Conservation (phyloP, 2,888 invertebrate species). For the Megaustenia siamemsis region DNA sequence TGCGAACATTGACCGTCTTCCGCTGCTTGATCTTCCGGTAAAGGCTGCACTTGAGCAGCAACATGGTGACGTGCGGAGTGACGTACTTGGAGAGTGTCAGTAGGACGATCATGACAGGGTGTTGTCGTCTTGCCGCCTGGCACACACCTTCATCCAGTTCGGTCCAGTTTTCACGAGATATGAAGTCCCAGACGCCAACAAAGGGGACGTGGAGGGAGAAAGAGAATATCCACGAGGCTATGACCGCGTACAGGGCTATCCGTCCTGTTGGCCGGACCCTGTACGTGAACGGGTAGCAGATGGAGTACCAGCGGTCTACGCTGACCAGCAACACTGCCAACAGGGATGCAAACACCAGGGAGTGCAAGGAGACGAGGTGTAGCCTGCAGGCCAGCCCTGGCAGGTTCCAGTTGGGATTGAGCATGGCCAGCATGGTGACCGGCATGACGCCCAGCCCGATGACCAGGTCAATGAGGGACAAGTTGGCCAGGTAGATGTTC, state of each 20-base stretch:
- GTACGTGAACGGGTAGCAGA: constrained; percentile 74
- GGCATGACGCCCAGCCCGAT: constrained; percentile 60
- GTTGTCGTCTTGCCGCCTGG: constrained; percentile 33
- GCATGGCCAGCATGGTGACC: constrained; percentile 62
- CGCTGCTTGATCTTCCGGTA: constrained; percentile 69
- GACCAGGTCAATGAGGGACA: constrained; percentile 52
- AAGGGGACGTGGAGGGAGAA: constrained; percentile 68
- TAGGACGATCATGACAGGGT: constrained; percentile 25
- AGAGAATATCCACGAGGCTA: constrained; percentile 65
- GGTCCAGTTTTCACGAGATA: constrained; percentile 8
- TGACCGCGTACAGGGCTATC: constrained; percentile 64
- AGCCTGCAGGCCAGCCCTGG: constrained; percentile 45
- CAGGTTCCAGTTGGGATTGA: constrained; percentile 63
- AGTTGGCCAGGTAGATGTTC: constrained; percentile 53
- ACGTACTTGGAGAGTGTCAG: constrained; percentile 33
- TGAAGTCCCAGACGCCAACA: constrained; percentile 64
- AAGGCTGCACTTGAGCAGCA: constrained; percentile 68
- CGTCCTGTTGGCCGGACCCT: constrained; percentile 68
- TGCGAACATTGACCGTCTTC: constrained; percentile 70
- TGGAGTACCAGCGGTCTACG: constrained; percentile 73
- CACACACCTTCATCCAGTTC: constrained; percentile 37
- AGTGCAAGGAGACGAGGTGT: constrained; percentile 51
- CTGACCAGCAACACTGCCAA: constrained; percentile 72
- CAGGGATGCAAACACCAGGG: constrained; percentile 69
- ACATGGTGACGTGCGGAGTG: constrained; percentile 41